phyloP scores from a whole-genome alignment of 2,113 vertebrate genomes.

The Pitta sordida region DNA sequence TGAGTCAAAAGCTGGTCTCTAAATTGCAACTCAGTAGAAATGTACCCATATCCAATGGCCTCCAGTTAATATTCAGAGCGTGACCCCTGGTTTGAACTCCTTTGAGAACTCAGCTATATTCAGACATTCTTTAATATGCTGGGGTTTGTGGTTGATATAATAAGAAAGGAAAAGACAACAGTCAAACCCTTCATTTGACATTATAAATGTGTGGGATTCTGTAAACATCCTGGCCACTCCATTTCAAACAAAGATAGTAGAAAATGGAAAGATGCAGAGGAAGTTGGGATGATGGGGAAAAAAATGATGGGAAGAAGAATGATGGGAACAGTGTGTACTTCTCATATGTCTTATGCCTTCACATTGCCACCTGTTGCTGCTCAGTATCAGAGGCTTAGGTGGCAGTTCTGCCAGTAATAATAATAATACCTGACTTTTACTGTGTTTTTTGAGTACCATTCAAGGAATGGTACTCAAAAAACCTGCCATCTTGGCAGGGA shows the following conservation, averaged over 20 bases:
- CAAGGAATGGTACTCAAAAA: too few species aligned
- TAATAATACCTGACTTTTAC: not conserved
- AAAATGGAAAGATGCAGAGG: not conserved
- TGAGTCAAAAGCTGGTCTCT: not conserved
- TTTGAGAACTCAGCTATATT: not conserved
- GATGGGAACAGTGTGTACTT: not conserved
- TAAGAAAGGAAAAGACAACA: not conserved
- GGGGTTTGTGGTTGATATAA: not conserved
- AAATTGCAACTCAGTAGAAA: not conserved
- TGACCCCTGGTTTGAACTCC: not conserved
- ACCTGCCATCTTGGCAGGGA: not conserved
- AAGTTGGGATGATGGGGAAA: not conserved
- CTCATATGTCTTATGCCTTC: not conserved
- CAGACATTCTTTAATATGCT: not conserved
- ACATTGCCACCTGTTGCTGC: not conserved
- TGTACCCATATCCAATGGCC: not conserved
- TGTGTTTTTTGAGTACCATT: not conserved
- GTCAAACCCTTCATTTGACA: not conserved
- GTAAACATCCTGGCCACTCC: not conserved
- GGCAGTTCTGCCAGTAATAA: not conserved
- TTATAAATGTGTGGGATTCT: not conserved
- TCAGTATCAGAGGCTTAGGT: not conserved
- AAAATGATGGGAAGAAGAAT: not conserved
- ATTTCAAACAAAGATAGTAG: not conserved
- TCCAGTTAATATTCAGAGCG: not conserved